Base-by-base conservation (phyloP, 2,888 invertebrate genomes). In the Agriopis leucophaearia region DNA sequence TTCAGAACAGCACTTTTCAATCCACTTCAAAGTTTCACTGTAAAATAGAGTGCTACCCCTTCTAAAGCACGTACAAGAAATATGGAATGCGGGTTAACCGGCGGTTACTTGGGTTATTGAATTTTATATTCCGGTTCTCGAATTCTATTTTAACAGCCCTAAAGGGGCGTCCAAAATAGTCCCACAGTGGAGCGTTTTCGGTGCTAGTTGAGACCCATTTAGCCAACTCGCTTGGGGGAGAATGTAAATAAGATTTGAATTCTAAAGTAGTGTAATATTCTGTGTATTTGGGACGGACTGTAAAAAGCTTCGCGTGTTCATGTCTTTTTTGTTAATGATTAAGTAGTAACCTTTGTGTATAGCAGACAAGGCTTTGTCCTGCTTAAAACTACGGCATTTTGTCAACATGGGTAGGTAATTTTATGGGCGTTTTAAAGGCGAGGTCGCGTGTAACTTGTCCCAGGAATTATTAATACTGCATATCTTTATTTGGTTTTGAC, bases 231-330 rank as follows among this genome's bases (percentile, higher is more conserved):
- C 78, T 81, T 78, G 78, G 82, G 88, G 87, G 82, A 87, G 90
- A 89, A 92, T 91, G 89, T 88, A 90, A 91, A 92, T 87, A 91
- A 84, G 87, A 84, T 88, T 88, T 91, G 87, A 91, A 92, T 91
- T 88, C 91, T 90, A 88, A 88, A 92, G 82, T 76, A 73, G 64
- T 70, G 64, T 66, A 61, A 57, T 64, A 62, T 55, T 47, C 58
- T 16, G 48, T 44, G 63, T 63, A 63, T 69, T 70, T 52, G 64
- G 69, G 65, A 52, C 65, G 61, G 56, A 35, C 52, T n/a, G 57
- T 62, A 69, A 67, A 69, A 69, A 66, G 66, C 55, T 52, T 73
- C 64, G 75, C 73, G 69, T 75, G 74, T 72, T 72, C 60, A 36
- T 66, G 66, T 65, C 38, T 59, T 71, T 72, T 73, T 70, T 55